phyloP scores from a whole-genome alignment of 2,888 invertebrate species.

The Watsonalla binaria region DNA sequence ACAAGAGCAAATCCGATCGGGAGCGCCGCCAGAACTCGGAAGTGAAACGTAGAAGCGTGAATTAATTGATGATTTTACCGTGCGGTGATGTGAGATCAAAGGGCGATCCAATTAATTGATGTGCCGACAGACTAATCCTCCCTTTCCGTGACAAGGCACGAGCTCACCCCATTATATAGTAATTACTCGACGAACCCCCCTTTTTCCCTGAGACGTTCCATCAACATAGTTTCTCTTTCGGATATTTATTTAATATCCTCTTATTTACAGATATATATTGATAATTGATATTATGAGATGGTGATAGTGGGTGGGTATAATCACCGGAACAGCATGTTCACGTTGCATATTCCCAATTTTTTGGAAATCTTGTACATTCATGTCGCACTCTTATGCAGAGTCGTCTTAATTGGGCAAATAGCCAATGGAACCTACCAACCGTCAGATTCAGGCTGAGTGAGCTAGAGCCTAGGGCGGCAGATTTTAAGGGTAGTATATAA shows the following conservation, averaged over 20 bases:
- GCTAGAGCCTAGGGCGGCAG: too few relatives aligned
- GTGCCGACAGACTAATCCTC: conserved; percentile 22
- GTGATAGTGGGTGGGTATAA: too few relatives aligned
- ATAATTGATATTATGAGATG: too few relatives aligned
- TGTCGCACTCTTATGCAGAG: too few relatives aligned
- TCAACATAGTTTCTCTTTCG: neutral
- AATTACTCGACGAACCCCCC: neutral
- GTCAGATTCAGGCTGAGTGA: too few relatives aligned
- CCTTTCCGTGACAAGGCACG: conserved; percentile 21
- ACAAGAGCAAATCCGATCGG: neutral
- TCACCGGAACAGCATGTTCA: too few relatives aligned
- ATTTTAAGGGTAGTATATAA: too few relatives aligned
- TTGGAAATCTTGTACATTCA: too few relatives aligned
- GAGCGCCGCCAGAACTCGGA: neutral
- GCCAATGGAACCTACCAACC: too few relatives aligned
- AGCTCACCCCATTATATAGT: neutral
- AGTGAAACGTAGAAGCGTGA: neutral
- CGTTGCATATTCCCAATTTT: too few relatives aligned
- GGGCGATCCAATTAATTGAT: conserved; percentile 29
- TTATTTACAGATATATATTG: neutral
- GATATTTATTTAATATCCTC: neutral
- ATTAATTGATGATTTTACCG: conserved; percentile 2
- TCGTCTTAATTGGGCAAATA: too few relatives aligned
- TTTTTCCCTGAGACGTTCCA: neutral
- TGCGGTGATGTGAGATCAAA: conserved; percentile 16